phyloP scores from a whole-genome alignment of 53 echinoderm and acorn worm species.

The Echinometra lucunter region DNA sequence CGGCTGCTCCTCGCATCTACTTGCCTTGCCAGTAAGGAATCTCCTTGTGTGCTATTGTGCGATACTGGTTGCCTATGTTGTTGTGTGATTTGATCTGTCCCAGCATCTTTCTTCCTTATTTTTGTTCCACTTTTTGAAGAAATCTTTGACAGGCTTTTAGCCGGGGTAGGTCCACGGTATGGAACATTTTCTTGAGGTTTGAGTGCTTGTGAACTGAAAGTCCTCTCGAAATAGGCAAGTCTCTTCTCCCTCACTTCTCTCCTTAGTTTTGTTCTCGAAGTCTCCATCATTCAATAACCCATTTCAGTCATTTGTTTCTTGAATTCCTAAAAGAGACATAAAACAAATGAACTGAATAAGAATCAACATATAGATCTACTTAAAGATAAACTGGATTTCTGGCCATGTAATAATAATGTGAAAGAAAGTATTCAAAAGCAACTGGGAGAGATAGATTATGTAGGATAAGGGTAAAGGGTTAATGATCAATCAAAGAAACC shows the following conservation, averaged over 20 bases:
- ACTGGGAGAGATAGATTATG: too few relatives aligned
- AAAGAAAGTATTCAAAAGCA: too few relatives aligned
- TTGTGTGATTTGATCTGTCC: not conserved
- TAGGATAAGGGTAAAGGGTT: too few relatives aligned
- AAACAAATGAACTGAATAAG: too few relatives aligned
- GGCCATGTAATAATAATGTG: too few relatives aligned
- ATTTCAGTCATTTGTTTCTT: not conserved
- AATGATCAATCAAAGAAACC: too few relatives aligned
- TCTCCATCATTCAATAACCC: slow-evolving; percentile 75
- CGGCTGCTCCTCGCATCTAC: not conserved
- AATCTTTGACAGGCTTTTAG: not conserved
- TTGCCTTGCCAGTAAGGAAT: not conserved
- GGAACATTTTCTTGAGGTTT: not conserved
- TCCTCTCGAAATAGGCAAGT: slow-evolving; percentile 82
- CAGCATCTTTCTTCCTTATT: not conserved
- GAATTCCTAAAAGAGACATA: too few relatives aligned
- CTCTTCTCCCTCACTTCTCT: slow-evolving; percentile 85
- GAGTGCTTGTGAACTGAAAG: not conserved
- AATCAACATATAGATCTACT: too few relatives aligned
- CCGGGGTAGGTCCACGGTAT: not conserved
- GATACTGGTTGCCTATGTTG: not conserved
- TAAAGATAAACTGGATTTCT: too few relatives aligned
- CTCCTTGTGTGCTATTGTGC: not conserved
- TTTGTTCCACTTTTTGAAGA: not conserved
- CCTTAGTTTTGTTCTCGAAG: slow-evolving; percentile 77